Evolutionary conservation across 2,797 vertebrate genomes (phyloP).

Genomic region (Scomberomorus guttatus): DNA sequence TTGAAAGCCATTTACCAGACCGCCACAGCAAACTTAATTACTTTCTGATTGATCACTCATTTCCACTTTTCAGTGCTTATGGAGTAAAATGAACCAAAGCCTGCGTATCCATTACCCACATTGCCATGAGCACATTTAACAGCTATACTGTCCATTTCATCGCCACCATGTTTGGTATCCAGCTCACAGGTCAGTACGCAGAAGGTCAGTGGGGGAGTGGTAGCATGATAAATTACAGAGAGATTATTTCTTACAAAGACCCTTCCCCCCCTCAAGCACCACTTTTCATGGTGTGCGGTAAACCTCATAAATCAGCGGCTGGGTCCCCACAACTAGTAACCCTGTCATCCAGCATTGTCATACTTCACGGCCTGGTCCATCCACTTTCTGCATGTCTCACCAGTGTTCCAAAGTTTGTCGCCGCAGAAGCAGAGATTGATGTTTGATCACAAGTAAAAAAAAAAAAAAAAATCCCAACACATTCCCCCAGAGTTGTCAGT

Average conservation of each 20-base stretch:
- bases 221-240: constrained; percentile 83
- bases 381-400: constrained; percentile 47
- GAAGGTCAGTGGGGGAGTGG: constrained; percentile 58
- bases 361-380: constrained; percentile 41
- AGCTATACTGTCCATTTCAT: constrained; percentile 61
- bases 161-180: constrained; percentile 56
- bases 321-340: constrained; percentile 32
- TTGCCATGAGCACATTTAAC: constrained; percentile 12
- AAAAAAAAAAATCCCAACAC: constrained; percentile 12
- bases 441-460: constrained; percentile 51
- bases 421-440: constrained; percentile 54
- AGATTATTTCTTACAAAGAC: constrained; percentile 82
- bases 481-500: constrained; percentile 18
- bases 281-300: constrained; percentile 63
- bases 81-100: constrained; percentile 47
- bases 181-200: constrained; percentile 57
- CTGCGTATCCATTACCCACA: constrained; percentile 40
- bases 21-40: constrained; percentile 62
- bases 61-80: constrained; percentile 38
- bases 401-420: constrained; percentile 23
- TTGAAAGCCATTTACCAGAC: constrained; percentile 59
- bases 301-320: constrained; percentile 83
- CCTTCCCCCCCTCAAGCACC: constrained; percentile 45
- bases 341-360: constrained; percentile 28
- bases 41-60: constrained; percentile 69